These are phyloP conservation scores for Heterotilapia buettikoferi DNA, from an alignment of 2,113 vertebrate genomes.

Conservation along the genomic window DNA sequence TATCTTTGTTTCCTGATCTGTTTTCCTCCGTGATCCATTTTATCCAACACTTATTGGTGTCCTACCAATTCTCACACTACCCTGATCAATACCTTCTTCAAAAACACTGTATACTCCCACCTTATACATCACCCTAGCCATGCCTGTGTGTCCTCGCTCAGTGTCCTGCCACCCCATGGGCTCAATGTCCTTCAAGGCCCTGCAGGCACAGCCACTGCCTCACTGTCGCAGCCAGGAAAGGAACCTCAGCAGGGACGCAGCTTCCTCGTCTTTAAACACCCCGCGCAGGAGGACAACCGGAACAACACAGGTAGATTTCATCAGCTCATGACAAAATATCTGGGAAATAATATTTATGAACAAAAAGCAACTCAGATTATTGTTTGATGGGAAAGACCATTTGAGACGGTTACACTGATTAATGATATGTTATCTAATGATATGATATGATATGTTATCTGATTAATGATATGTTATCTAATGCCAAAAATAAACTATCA, in stretches of 20 bases:
- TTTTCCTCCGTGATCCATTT: background rate
- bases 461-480: background rate
- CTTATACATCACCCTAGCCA: constrained; percentile 77
- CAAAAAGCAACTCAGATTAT: background rate
- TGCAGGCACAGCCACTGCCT: constrained; percentile 74
- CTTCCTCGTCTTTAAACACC: constrained; percentile 65
- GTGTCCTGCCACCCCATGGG: constrained; percentile 94
- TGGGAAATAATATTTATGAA: background rate
- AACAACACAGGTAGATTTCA: constrained; percentile 47
- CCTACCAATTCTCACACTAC: constrained; percentile 28
- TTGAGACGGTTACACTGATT: background rate
- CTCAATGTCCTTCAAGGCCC: constrained; percentile 84
- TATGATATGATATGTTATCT: no score
- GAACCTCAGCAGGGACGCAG: constrained; percentile 71
- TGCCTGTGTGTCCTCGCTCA: constrained; percentile 99
- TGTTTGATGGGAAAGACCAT: background rate
- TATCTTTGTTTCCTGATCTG: constrained; percentile 23
- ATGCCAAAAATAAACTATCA: background rate
- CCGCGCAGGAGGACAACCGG: constrained; percentile 74
- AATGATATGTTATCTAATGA: no score
- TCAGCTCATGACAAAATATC: background rate
- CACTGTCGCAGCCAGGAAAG: constrained; percentile 80
- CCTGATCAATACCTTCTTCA: constrained; percentile 54
- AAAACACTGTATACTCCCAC: constrained; percentile 61
- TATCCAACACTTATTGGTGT: background rate